Base-by-base conservation (phyloP, 2,888 invertebrate genomes). In the Sesamia inferens region DNA sequence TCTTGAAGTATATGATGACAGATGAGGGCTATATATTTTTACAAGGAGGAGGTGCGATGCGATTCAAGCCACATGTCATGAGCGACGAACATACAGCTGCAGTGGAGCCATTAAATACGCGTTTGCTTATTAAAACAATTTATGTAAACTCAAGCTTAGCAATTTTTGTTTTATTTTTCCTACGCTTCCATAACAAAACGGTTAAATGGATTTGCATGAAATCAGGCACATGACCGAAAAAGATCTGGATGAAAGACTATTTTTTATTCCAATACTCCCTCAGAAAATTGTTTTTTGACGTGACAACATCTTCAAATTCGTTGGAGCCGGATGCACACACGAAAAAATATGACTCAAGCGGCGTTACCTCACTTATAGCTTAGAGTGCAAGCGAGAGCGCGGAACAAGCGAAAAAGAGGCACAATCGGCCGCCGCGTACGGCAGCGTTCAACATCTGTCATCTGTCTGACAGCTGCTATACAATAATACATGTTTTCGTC, bases 61-160 rank as follows among this genome's bases (percentile, higher is more conserved):
- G 71, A 82, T 85, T 84, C 74, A 75, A 73, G 62, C 84, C 76
- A 79, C 81, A 77, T 81, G 73, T 76, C 75, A 82, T 76, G 61
- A 59, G n/a, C 63, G 79, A 76, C 82, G 72, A 31, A 82, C 73
- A 77, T 68, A 74, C 47, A 59, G 65, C 39, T 65, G 63, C 59
- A 61, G 73, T 71, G 51, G 59, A 22, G 76, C 79, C 72, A 82
- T 31, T 6, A 75, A 77, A 71, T 57, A 57, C 13, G 22, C 24
- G 6, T 22, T 22, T 24, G 14, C 14, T 57, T 57, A 22, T 57
- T 14, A 22, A 22, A 0, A 14, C 14, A 24, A 7, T 22, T 22
- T 55, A 55, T 54, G 10, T n/a, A 54, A 54, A n/a, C 5, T 10
- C 8, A n/a, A 51, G 19, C 19, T n/a, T 51, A n/a, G n/a, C 0